A percentile compares a stretch with the other conserved stretches of the same genome.
Conservation (phyloP, 2,888 invertebrate genomes). For the Tridacna crocea region DNA sequence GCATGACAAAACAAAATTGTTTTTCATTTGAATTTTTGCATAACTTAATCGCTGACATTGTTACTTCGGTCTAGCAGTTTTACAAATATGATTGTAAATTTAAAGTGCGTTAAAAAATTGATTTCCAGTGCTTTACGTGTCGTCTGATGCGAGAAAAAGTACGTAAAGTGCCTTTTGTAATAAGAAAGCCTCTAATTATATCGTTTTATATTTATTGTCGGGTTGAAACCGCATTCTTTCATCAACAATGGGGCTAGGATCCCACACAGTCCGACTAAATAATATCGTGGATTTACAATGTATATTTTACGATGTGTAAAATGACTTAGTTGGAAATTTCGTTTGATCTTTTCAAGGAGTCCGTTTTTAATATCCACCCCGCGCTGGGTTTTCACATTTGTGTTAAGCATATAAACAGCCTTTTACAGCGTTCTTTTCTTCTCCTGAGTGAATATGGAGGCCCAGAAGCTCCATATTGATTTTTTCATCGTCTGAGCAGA, state of each 20-base stretch:
- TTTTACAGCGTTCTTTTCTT: neutral
- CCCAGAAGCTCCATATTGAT: too few relatives aligned
- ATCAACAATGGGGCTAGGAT: neutral
- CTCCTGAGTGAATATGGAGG: too few relatives aligned
- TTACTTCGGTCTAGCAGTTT: too few relatives aligned
- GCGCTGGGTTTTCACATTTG: slow-evolving; percentile 8
- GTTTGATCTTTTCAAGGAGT: slow-evolving; percentile 10
- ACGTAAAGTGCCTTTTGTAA: neutral
- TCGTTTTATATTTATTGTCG: too few relatives aligned
- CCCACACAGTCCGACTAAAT: too few relatives aligned
- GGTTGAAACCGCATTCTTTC: neutral
- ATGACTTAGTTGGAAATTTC: slow-evolving; percentile 3
- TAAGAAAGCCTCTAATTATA: too few relatives aligned
- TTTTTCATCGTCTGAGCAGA: too few relatives aligned
- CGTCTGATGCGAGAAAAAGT: neutral
- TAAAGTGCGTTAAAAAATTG: too few relatives aligned
- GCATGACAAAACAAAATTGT: too few relatives aligned
- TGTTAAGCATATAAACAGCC: slow-evolving; percentile 25
- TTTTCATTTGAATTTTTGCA: too few relatives aligned
- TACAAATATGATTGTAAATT: too few relatives aligned
- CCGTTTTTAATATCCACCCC: slow-evolving; percentile 6
- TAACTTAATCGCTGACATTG: too few relatives aligned
- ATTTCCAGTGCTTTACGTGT: neutral
- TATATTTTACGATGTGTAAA: slow-evolving; percentile 21
- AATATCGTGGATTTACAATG: neutral